Evolutionary conservation across 2,888 invertebrate genomes (phyloP).

Genomic region (Dusona sp.): DNA sequence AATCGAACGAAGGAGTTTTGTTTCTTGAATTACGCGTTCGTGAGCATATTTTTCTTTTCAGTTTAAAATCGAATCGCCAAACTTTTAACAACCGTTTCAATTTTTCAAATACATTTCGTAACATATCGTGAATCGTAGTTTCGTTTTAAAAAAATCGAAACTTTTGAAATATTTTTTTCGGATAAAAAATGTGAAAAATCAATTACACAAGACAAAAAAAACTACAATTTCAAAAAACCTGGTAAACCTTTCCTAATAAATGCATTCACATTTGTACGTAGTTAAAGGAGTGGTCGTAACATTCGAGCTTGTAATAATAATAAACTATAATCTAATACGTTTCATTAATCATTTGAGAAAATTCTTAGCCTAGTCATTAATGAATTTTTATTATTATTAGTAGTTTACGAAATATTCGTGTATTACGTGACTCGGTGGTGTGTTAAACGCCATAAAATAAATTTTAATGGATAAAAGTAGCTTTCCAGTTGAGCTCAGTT

Average conservation of each 20-base stretch:
- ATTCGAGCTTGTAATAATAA: not conserved
- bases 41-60: not conserved
- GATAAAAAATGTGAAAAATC: not conserved
- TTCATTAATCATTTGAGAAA: not conserved
- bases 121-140: not conserved
- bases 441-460: constrained; percentile 1
- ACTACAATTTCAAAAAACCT: not conserved
- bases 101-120: not conserved
- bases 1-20: constrained; percentile 17
- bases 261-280: not conserved
- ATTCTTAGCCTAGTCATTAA: not conserved
- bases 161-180: not conserved
- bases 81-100: not conserved
- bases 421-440: not conserved
- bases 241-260: not conserved
- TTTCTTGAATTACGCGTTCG: not conserved
- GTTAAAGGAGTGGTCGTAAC: not conserved
- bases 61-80: not conserved
- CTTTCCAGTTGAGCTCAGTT: not conserved
- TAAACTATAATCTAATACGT: not conserved
- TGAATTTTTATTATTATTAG: not conserved
- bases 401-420: not conserved
- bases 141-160: not conserved
- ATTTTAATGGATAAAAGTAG: constrained; percentile 13
- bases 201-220: not conserved